A percentile compares a stretch with the other conserved stretches of the same genome.
Evolutionary conservation across 2,888 invertebrate species (phyloP).

Genomic region (Cantharis nigra): DNA sequence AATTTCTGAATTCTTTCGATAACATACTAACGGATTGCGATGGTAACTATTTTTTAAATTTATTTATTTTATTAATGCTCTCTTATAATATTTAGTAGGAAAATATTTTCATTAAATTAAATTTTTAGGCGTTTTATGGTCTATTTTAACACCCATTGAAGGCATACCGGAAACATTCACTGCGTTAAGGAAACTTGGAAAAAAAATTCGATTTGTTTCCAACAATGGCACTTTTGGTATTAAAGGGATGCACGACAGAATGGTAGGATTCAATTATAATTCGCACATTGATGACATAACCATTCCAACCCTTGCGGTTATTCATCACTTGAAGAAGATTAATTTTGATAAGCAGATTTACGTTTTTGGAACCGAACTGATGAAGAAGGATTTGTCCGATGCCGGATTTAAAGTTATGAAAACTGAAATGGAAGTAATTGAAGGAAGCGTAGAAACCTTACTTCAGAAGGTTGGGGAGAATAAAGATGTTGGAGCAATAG

Average conservation of each 20-base stretch:
- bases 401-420: conserved; percentile 2
- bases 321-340: neutral
- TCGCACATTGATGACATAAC: neutral
- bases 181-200: conserved; percentile 6
- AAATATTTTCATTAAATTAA: neutral
- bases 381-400: conserved; percentile 2
- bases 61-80: too few species aligned
- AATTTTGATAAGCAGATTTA: conserved; percentile 4
- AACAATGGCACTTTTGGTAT: conserved; percentile 3
- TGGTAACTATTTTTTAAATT: neutral
- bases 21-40: neutral
- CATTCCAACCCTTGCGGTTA: conserved; percentile 2
- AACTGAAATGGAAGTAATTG: neutral
- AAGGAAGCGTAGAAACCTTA: conserved; percentile 24
- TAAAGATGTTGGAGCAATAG: conserved; percentile 61
- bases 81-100: too few species aligned
- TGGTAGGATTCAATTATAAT: neutral
- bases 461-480: conserved; percentile 49
- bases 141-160: neutral
- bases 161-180: conserved; percentile 5
- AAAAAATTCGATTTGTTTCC: conserved; percentile 7
- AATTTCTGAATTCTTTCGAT: neutral
- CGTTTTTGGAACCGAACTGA: neutral
- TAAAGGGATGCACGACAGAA: neutral
- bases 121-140: conserved; percentile 16